phyloP scores from a whole-genome alignment of 2,888 invertebrate species.

The Nemotelus nigrinus region DNA sequence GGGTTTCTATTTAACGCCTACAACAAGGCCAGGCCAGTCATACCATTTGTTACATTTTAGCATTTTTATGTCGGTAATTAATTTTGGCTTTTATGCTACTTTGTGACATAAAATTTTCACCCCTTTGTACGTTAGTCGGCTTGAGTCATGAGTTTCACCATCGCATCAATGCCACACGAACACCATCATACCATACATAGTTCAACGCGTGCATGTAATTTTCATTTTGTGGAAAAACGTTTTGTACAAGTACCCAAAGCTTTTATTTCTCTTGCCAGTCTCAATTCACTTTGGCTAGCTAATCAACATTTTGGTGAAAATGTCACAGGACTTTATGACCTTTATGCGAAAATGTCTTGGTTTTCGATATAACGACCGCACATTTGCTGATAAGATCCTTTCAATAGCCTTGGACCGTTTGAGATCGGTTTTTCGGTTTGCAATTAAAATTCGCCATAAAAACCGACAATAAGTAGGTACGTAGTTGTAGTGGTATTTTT shows the following conservation, averaged over 20 bases:
- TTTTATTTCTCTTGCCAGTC: not conserved
- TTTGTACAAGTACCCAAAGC: too few relatives aligned
- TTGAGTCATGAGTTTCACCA: not conserved
- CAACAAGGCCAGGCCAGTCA: not conserved
- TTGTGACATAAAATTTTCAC: conserved; percentile 46
- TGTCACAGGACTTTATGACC: conserved; percentile 43
- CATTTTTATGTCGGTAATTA: conserved; percentile 48
- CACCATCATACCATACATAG: too few relatives aligned
- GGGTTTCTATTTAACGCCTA: not conserved
- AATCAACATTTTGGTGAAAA: conserved; percentile 47
- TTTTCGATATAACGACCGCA: not conserved
- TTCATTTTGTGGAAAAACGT: too few relatives aligned
- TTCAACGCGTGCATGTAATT: too few relatives aligned
- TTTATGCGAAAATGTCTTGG: conserved; percentile 43
- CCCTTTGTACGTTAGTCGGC: conserved; percentile 34
- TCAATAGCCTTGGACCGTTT: not conserved
- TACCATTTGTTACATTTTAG: conserved; percentile 24
- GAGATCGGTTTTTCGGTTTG: conserved; percentile 18
- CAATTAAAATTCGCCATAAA: conserved; percentile 46
- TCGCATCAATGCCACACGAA: not conserved
- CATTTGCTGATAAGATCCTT: not conserved
- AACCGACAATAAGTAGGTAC: not conserved
- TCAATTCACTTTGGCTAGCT: conserved; percentile 29
- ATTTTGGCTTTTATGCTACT: conserved; percentile 47
- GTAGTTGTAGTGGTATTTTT: not conserved